Evolutionary conservation across 1,140 invertebrate species (phyloP).

Genomic region (Reticulitermes speratus): DNA sequence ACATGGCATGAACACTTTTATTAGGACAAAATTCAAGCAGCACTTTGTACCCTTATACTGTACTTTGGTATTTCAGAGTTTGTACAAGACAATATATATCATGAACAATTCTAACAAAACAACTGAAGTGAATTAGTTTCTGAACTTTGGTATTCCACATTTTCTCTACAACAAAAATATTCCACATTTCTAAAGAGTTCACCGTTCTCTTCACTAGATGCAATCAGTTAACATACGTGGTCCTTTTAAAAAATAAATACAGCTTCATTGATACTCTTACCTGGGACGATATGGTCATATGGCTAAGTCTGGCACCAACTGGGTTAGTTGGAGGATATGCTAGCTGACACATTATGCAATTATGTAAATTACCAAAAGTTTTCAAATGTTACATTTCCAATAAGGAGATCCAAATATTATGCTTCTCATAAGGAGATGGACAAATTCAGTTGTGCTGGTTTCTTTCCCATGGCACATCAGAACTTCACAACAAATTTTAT

Average conservation of each 20-base stretch:
- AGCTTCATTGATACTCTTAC: background rate
- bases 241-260: background rate
- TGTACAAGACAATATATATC: background rate
- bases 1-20: background rate
- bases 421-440: background rate
- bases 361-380: background rate
- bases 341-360: background rate
- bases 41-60: background rate
- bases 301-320: background rate
- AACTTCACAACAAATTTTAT: background rate
- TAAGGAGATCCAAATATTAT: background rate
- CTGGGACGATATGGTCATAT: background rate
- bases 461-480: background rate
- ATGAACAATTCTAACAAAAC: constrained; percentile 2
- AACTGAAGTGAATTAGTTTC: background rate
- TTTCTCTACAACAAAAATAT: background rate
- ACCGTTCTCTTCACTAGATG: background rate
- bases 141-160: background rate
- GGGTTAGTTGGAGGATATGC: background rate
- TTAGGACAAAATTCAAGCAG: background rate
- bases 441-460: background rate
- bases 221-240: background rate
- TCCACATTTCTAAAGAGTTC: background rate
- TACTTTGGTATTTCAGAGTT: constrained; percentile 13
- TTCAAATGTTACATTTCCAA: background rate